A percentile compares a stretch with the other conserved stretches of the same genome.
phyloP scores from a whole-genome alignment of 2,888 invertebrate species.

The Mantis religiosa region DNA sequence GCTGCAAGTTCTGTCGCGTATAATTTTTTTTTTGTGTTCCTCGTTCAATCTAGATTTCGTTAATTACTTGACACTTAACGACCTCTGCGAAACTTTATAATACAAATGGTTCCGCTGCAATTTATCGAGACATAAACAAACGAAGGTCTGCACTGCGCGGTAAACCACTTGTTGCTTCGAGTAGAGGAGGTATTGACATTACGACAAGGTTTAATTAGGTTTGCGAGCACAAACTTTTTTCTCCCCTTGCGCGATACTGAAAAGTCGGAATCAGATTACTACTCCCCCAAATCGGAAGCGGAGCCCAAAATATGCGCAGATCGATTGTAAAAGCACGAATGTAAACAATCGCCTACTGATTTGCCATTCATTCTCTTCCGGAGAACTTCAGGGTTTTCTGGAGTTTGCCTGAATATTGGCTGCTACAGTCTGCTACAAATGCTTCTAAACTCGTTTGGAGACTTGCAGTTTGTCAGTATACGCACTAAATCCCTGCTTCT shows the following conservation, averaged over 20 bases:
- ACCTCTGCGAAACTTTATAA: neutral
- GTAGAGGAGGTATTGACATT: neutral
- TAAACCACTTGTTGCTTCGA: neutral
- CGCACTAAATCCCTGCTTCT: too few species aligned
- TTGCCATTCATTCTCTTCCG: neutral
- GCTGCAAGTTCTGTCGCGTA: neutral
- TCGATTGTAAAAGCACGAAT: neutral
- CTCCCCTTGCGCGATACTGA: neutral
- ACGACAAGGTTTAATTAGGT: neutral
- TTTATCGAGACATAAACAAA: neutral
- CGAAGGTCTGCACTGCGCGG: neutral
- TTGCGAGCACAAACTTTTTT: neutral
- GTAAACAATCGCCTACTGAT: neutral
- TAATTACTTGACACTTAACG: neutral
- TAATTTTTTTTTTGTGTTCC: neutral
- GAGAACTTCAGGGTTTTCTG: neutral
- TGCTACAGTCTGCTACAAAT: too few species aligned
- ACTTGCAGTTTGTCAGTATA: too few species aligned
- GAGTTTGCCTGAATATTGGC: too few species aligned
- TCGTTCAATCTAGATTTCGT: neutral
- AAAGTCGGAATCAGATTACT: neutral
- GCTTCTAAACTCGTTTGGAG: too few species aligned
- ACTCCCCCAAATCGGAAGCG: neutral
- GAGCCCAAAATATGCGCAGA: neutral
- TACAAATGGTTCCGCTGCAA: neutral